These are phyloP conservation scores for Amphiprion clarkii DNA, from an alignment of 2,797 vertebrate genomes.

Conservation along the genomic window DNA sequence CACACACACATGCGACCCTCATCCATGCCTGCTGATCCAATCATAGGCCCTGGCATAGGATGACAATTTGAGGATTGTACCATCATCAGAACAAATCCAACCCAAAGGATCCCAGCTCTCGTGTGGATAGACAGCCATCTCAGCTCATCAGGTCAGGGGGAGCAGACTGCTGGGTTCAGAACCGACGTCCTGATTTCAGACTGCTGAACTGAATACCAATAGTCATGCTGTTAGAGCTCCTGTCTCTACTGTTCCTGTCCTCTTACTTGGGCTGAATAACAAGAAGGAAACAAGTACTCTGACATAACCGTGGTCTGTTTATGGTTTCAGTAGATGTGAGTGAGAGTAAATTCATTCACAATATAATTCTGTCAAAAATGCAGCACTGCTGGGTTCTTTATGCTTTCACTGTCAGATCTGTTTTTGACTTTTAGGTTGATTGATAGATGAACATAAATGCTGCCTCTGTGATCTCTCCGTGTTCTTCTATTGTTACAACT, in stretches of 20 bases:
- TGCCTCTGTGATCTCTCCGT: background rate
- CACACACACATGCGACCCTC: conserved; percentile 12
- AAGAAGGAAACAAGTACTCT: conserved; percentile 2
- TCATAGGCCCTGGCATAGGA: conserved; percentile 34
- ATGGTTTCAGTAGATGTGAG: background rate
- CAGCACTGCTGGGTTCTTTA: too few species aligned
- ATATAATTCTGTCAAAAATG: background rate
- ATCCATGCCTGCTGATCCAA: conserved; percentile 41
- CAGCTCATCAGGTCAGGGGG: conserved; percentile 58
- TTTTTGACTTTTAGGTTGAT: background rate
- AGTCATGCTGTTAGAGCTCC: conserved; percentile 11
- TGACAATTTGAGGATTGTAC: conserved; percentile 51
- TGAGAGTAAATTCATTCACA: background rate
- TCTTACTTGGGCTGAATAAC: conserved; percentile 4
- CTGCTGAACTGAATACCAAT: conserved; percentile 47
- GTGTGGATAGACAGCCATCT: conserved; percentile 57
- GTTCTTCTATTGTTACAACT: background rate
- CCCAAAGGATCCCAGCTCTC: conserved; percentile 52
- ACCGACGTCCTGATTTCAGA: conserved; percentile 30
- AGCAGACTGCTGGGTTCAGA: conserved; percentile 42
- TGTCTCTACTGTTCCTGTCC: background rate
- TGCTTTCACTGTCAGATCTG: background rate
- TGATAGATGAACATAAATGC: background rate
- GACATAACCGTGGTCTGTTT: background rate
- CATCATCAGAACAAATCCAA: conserved; percentile 60